A percentile compares a stretch with the other conserved stretches of the same genome.
Evolutionary conservation across 2,797 vertebrate species (phyloP).

Genomic region (Hydrocynus forskahlii): DNA sequence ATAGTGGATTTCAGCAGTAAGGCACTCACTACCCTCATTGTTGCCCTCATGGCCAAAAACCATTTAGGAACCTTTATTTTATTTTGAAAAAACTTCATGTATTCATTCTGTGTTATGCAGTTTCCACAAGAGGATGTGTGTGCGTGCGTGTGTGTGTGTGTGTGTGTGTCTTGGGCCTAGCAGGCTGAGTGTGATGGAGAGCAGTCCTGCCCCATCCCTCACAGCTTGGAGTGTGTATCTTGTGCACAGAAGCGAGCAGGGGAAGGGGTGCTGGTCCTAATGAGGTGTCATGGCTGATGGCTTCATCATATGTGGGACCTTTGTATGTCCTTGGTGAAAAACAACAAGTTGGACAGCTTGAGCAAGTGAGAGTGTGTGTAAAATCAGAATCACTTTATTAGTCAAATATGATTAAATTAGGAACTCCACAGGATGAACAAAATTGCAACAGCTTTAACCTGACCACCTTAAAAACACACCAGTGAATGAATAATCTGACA

Average conservation of each 20-base stretch:
- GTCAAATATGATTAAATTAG: neutral
- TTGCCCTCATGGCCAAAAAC: no score
- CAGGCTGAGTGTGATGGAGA: conserved; percentile 52
- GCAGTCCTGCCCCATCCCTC: conserved; percentile 52
- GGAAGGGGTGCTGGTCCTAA: conserved; percentile 56
- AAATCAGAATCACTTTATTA: neutral
- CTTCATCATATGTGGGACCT: conserved; percentile 52
- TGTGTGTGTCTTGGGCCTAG: conserved; percentile 37
- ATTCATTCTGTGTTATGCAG: conserved; percentile 1
- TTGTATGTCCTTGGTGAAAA: conserved; percentile 66
- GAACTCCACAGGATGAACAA: neutral
- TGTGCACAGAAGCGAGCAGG: conserved; percentile 34
- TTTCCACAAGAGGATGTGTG: conserved; percentile 36
- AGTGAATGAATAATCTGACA: no score
- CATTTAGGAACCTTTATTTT: neutral
- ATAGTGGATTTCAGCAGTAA: no score
- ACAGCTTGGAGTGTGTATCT: conserved; percentile 34
- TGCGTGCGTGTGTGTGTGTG: neutral
- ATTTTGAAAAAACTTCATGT: neutral
- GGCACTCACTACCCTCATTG: no score
- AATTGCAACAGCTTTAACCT: neutral
- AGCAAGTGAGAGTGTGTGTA: neutral
- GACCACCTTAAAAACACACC: no score
- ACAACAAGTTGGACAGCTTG: conserved; percentile 50
- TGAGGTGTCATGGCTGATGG: conserved; percentile 65